Evolutionary conservation across 1,140 invertebrate species (phyloP).

Genomic region (Trichonephila clavipes): DNA sequence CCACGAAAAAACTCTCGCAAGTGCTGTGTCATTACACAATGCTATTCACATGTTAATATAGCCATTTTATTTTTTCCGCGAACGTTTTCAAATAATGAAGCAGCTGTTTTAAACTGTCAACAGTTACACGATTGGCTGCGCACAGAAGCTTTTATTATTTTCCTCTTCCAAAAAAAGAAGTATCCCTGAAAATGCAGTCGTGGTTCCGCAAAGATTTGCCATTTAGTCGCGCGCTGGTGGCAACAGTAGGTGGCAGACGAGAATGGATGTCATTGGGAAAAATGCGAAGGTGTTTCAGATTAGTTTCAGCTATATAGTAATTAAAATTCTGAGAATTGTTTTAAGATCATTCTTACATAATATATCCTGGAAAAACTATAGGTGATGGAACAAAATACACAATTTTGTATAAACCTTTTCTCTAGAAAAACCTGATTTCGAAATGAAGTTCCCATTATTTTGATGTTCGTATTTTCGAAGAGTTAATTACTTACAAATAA

Average conservation of each 20-base stretch:
- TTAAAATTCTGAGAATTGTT: not conserved
- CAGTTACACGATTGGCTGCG: constrained; percentile 30
- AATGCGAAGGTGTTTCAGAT: not conserved
- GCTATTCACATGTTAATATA: not conserved
- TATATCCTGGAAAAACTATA: not conserved
- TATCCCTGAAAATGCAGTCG: not conserved
- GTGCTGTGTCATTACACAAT: not conserved
- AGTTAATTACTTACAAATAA: not conserved
- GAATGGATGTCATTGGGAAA: constrained; percentile 26
- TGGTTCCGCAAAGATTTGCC: not conserved
- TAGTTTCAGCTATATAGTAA: not conserved
- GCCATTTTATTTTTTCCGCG: not conserved
- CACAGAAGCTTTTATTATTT: not conserved
- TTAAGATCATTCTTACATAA: not conserved
- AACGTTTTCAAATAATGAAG: not conserved
- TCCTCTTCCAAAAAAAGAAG: not conserved
- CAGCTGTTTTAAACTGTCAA: not conserved
- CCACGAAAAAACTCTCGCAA: not conserved
- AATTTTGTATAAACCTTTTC: not conserved
- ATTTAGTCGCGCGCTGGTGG: not conserved
- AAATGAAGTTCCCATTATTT: not conserved
- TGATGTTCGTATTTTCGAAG: not conserved
- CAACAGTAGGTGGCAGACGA: constrained; percentile 11
- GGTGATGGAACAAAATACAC: no score
- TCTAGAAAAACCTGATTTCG: not conserved